Percentiles rank a stretch among this genome's conserved stretches.
Evolutionary conservation across 2,797 vertebrate genomes (phyloP).

Genomic region (Pangasius sanitwongsei): DNA sequence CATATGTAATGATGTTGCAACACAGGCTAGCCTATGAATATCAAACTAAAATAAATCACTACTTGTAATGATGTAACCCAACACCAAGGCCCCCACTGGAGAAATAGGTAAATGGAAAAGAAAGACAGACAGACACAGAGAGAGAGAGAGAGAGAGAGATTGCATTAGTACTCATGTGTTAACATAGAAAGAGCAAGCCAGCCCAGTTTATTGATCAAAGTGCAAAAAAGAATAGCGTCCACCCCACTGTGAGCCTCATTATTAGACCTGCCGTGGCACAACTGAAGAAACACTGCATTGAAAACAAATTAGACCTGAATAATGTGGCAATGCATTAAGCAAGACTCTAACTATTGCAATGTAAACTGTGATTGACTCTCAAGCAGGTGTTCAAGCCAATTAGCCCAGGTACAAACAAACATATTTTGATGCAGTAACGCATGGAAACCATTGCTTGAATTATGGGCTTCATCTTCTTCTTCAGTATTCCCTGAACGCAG

Average conservation of each 20-base stretch:
- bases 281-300: not conserved
- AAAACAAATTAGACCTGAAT: not conserved
- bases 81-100: not conserved
- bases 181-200: slow-evolving; percentile 23
- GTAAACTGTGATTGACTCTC: slow-evolving; percentile 2
- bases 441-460: not conserved
- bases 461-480: not conserved
- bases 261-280: slow-evolving; percentile 7
- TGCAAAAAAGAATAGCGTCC: slow-evolving; percentile 23
- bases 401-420: not conserved
- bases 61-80: slow-evolving; percentile 44
- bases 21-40: slow-evolving; percentile 16
- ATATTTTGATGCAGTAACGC: not conserved
- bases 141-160: slow-evolving; percentile 14
- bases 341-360: not conserved
- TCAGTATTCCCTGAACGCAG: too few relatives aligned
- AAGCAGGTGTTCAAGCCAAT: slow-evolving; percentile 1
- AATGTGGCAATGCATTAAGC: not conserved
- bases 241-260: slow-evolving; percentile 47
- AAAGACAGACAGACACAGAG: not conserved
- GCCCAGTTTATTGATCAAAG: slow-evolving; percentile 41
- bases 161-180: slow-evolving; percentile 20
- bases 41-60: slow-evolving; percentile 46
- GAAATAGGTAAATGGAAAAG: not conserved
- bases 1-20: not conserved